Base-by-base conservation (phyloP, 2,888 invertebrate genomes). In the Synergus gifuensis region DNA sequence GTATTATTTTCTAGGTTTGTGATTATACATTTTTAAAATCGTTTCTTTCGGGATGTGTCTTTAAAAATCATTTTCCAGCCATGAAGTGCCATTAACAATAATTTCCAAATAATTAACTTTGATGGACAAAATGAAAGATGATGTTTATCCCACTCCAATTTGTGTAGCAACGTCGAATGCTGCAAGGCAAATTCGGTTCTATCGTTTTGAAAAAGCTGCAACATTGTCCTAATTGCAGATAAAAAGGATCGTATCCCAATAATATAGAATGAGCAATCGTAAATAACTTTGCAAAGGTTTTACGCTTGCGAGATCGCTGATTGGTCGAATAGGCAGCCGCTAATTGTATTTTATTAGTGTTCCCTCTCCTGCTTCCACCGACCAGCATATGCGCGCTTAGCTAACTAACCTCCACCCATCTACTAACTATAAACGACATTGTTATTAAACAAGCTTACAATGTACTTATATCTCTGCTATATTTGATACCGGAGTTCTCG, bases 341-440 rank as follows among this genome's bases (percentile, higher is more conserved):
- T 91, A 91, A 91, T 91, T 91, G 91, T 90, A 89, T 91, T 91
- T 91, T 91, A 91, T 91, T 91, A 90, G 90, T 87, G 85, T 85
- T 87, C 84, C 83, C 85, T 83, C 36, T 66, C 14, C 78, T 64
- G 22, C 79, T 69, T 81, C 83, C 77, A 81, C 44, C 81, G 80
- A 82, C 83, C 89, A n/a, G n/a, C n/a, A 87, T 85, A 83, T 85
- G 81, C 82, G 83, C 83, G 82, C 84, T 83, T 79, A 82, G 85
- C 87, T 87, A 89, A 90, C 90, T 89, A 89, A 84, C 89, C 87
- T 86, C 82, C 85, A 84, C 85, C 84, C 86, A 82, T 85, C 86
- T 82, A 84, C 85, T 84, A 87, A 87, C 88, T 83, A 87, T 87
- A 86, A 88, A 88, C 88, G 89, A 90, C 90, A 89, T 89, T 89